A percentile compares a stretch with the other conserved stretches of the same genome.
Evolutionary conservation across 2,888 invertebrate genomes (phyloP).

Genomic region (Octodonta nipae): DNA sequence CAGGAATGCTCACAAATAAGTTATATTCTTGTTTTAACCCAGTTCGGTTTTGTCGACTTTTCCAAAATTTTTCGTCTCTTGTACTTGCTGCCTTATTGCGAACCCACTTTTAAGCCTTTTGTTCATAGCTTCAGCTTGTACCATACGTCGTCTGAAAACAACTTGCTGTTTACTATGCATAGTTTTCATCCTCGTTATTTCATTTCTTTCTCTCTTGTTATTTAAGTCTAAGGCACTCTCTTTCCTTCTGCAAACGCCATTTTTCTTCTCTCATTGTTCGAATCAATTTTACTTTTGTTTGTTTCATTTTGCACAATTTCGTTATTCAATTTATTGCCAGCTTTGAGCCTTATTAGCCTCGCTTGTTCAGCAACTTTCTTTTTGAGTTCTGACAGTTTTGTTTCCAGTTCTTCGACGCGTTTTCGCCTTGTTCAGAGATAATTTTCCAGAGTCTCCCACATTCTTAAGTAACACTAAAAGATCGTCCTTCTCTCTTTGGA

Average conservation of each 20-base stretch:
- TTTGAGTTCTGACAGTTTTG: too few relatives aligned
- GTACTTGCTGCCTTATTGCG: constrained; percentile 46
- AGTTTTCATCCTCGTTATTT: constrained; percentile 66
- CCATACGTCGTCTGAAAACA: constrained; percentile 76
- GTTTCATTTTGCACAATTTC: constrained; percentile 70
- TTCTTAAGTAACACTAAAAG: constrained; percentile 52
- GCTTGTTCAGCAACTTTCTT: too few relatives aligned
- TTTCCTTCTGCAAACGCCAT: constrained; percentile 51
- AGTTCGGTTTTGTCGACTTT: constrained; percentile 28
- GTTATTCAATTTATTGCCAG: constrained; percentile 58
- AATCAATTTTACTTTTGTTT: constrained; percentile 66
- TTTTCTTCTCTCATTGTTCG: constrained; percentile 71
- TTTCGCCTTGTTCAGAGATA: constrained; percentile 64
- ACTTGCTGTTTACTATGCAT: too few relatives aligned
- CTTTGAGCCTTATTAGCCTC: too few relatives aligned
- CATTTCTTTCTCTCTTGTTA: constrained; percentile 69
- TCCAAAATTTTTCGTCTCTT: constrained; percentile 33
- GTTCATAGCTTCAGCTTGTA: constrained; percentile 76
- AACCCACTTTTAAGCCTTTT: too few relatives aligned
- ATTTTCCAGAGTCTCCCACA: constrained; percentile 35
- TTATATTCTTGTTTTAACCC: constrained; percentile 66
- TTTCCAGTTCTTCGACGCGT: constrained; percentile 67
- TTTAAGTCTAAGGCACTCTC: constrained; percentile 43
- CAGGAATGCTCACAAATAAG: constrained; percentile 58
- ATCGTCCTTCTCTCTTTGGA: constrained; percentile 65